Conservation (phyloP, 1,140 invertebrate genomes). For the Ceratina japonica region DNA sequence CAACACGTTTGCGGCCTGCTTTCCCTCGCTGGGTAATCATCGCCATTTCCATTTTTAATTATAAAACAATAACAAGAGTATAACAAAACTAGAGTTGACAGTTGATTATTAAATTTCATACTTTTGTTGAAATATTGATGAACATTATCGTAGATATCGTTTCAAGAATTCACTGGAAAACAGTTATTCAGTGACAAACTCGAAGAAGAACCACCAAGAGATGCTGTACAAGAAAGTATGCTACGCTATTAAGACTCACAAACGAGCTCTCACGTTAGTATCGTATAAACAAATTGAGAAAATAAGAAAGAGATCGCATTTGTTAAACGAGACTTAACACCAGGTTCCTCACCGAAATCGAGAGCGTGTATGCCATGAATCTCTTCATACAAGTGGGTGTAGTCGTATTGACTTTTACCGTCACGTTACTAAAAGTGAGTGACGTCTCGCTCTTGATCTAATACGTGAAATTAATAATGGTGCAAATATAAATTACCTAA, state of each 20-base stretch:
- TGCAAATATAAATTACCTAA: not conserved
- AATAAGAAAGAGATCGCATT: not conserved
- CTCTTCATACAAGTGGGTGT: not conserved
- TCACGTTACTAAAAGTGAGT: not conserved
- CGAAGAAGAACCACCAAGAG: too few relatives aligned
- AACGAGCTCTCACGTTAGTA: not conserved
- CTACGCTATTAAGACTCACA: not conserved
- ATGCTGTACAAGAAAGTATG: too few relatives aligned
- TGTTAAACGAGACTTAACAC: not conserved
- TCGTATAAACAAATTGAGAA: too few relatives aligned
- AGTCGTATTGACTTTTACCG: not conserved
- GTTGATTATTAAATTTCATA: too few relatives aligned
- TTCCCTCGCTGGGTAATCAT: not conserved
- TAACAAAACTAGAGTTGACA: too few relatives aligned
- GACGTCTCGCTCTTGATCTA: not conserved
- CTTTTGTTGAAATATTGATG: too few relatives aligned
- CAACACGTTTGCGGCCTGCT: conserved; percentile 1
- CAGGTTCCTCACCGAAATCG: conserved; percentile 3
- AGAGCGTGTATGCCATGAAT: not conserved
- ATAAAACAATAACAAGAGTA: not conserved
- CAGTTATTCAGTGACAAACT: too few relatives aligned
- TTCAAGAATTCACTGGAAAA: too few relatives aligned
- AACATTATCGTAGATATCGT: too few relatives aligned
- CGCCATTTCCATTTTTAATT: not conserved
- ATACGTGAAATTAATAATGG: not conserved